Evolutionary conservation across 2,888 invertebrate species (phyloP).

Genomic region (Tipula confusa): DNA sequence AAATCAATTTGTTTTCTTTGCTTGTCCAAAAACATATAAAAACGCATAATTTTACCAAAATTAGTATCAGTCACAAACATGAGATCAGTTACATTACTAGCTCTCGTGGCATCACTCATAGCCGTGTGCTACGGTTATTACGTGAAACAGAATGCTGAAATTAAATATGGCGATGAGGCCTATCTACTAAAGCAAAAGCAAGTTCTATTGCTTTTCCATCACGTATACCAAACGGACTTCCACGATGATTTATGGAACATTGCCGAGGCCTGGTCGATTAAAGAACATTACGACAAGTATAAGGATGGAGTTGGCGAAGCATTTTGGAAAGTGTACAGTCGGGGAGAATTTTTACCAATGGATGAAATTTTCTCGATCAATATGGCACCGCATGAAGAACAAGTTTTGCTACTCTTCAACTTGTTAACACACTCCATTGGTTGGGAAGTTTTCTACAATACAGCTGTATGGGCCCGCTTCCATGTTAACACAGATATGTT

Average conservation of each 20-base stretch:
- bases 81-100: background rate
- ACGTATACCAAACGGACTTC: constrained; percentile 59
- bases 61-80: background rate
- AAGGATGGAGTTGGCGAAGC: constrained; percentile 58
- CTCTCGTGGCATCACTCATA: background rate
- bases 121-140: background rate
- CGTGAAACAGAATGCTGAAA: constrained; percentile 32
- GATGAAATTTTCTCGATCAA: constrained; percentile 43
- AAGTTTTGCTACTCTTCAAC: constrained; percentile 61
- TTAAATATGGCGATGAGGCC: constrained; percentile 53
- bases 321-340: constrained; percentile 56
- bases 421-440: constrained; percentile 66
- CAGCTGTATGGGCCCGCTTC: constrained; percentile 64
- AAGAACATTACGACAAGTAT: constrained; percentile 57
- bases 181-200: constrained; percentile 53
- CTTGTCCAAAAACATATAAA: background rate
- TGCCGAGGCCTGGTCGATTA: constrained; percentile 57
- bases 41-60: background rate
- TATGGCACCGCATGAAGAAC: constrained; percentile 45
- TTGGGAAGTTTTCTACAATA: constrained; percentile 67
- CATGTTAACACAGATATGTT: constrained; percentile 60
- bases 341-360: constrained; percentile 46
- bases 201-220: constrained; percentile 53
- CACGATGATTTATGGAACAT: constrained; percentile 49
- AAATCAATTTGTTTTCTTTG: background rate